phyloP scores from a whole-genome alignment of 1,140 invertebrate species.

The Harlomillsia oculata region DNA sequence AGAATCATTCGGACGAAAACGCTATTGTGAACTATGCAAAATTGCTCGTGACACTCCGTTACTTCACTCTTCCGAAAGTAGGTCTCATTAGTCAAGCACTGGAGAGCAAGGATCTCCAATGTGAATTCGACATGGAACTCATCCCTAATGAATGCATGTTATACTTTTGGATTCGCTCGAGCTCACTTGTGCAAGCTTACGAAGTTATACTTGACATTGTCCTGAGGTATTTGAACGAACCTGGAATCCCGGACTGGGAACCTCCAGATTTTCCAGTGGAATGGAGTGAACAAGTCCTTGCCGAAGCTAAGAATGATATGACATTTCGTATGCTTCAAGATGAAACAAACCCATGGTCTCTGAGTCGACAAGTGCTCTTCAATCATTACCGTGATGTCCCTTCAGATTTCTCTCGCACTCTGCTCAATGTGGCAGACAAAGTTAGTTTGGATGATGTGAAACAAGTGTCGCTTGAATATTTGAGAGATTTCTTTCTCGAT shows the following conservation, averaged over 20 bases:
- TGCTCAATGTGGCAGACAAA: neutral
- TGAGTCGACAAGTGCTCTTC: neutral
- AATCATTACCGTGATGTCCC: neutral
- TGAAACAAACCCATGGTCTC: neutral
- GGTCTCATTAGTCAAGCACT: too few relatives aligned
- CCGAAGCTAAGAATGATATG: neutral
- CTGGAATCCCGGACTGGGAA: neutral
- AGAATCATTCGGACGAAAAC: too few relatives aligned
- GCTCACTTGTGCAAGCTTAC: slow-evolving; percentile 1
- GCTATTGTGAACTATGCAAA: too few relatives aligned
- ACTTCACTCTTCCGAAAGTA: too few relatives aligned
- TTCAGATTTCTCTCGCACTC: neutral
- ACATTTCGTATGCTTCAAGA: neutral
- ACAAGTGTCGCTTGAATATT: neutral
- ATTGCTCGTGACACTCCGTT: too few relatives aligned
- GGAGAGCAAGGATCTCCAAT: too few relatives aligned
- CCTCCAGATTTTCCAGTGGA: neutral
- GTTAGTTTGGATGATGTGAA: neutral
- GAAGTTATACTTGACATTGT: neutral
- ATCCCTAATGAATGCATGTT: too few relatives aligned
- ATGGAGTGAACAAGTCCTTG: neutral
- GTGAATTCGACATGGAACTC: too few relatives aligned
- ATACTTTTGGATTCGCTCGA: too few relatives aligned
- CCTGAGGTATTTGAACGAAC: neutral
- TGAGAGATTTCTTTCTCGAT: slow-evolving; percentile 4